Conservation (phyloP, 1,140 invertebrate genomes). For the Listronotus oregonensis region DNA sequence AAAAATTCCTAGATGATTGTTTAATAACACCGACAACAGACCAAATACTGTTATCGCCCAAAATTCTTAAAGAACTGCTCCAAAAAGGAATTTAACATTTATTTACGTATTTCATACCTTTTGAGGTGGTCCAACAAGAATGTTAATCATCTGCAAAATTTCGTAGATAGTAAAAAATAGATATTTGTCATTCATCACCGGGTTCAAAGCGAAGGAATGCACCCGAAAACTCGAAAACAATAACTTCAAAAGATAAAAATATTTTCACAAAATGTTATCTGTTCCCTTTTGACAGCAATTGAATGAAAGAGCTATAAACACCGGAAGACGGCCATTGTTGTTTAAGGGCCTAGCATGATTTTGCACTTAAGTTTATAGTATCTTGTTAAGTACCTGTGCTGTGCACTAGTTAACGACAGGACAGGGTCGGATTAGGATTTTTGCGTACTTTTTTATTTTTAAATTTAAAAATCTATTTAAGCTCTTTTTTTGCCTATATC, state of each 20-base stretch:
- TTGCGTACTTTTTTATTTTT: no score
- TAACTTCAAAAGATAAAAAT: constrained; percentile 14
- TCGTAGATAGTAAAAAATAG: constrained; percentile 18
- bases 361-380: constrained; percentile 24
- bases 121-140: constrained; percentile 15
- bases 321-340: constrained; percentile 20
- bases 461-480: no score
- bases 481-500: no score
- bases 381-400: constrained; percentile 6
- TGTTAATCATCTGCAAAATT: constrained; percentile 24
- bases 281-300: constrained; percentile 15
- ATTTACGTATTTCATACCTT: constrained; percentile 4
- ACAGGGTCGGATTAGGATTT: not conserved
- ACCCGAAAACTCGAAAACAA: no score
- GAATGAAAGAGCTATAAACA: constrained; percentile 16
- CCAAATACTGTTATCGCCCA: no score
- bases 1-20: no score
- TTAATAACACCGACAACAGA: no score
- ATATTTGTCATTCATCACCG: not conserved
- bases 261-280: constrained; percentile 20
- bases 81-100: no score
- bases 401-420: constrained; percentile 1
- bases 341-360: constrained; percentile 20
- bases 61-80: no score
- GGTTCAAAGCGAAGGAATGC: no score